These are phyloP conservation scores for Bolinopsis microptera DNA, from an alignment of 37 sponge, comb jelly and placozoan species.

Conservation along the genomic window DNA sequence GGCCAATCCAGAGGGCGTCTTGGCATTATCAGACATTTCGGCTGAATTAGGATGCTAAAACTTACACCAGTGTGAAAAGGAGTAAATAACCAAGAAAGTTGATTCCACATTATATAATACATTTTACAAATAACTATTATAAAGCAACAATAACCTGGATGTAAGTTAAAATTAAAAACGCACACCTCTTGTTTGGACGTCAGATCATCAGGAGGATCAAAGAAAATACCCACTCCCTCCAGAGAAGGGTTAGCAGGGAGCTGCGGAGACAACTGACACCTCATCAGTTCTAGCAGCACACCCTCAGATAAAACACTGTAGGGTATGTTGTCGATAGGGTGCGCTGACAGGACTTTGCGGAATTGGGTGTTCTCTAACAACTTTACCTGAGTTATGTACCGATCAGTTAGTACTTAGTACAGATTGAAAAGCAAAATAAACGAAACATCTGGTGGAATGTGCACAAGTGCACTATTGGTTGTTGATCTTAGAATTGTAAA, in stretches of 20 bases:
- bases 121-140: background rate
- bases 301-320: background rate
- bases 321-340: conserved; percentile 54
- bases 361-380: conserved; percentile 49
- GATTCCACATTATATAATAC: background rate
- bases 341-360: background rate
- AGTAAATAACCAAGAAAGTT: background rate
- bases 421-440: too few relatives aligned
- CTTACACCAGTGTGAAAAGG: background rate
- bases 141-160: background rate
- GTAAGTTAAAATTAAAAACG: too few relatives aligned
- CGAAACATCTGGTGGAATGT: too few relatives aligned
- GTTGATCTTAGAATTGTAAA: too few relatives aligned
- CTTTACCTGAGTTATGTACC: conserved; percentile 3
- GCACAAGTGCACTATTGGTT: too few relatives aligned
- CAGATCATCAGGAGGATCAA: conserved; percentile 58
- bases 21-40: conserved; percentile 7
- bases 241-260: conserved; percentile 55
- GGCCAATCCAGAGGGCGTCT: background rate
- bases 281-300: conserved; percentile 45
- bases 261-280: conserved; percentile 56
- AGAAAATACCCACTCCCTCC: conserved; percentile 61
- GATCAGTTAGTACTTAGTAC: background rate
- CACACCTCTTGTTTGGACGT: conserved; percentile 52
- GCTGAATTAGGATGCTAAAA: conserved; percentile 43